phyloP scores from a whole-genome alignment of 2,113 vertebrate genomes.

The Anthoscopus minutus region DNA sequence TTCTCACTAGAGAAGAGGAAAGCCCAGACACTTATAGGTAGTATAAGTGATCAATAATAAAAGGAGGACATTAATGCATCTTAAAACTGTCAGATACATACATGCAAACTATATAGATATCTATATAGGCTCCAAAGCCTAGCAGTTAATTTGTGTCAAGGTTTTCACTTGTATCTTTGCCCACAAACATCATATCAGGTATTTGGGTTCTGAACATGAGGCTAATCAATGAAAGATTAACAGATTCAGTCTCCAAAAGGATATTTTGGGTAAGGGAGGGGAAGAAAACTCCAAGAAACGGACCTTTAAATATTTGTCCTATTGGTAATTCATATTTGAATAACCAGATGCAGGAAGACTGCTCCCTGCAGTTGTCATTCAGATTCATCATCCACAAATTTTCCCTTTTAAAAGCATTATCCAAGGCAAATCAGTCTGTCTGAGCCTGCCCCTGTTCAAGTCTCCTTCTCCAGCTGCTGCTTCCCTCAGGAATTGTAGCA shows the following conservation, averaged over 20 bases:
- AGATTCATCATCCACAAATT: not conserved
- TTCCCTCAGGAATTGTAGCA: not conserved
- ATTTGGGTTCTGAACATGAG: not conserved
- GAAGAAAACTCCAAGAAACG: not conserved
- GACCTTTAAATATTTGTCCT: not conserved
- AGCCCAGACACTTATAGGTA: not conserved
- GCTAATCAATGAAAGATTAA: not conserved
- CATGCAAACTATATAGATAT: too few species aligned
- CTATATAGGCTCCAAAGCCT: not conserved
- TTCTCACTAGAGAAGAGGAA: slow-evolving; percentile 4
- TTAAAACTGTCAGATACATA: not conserved
- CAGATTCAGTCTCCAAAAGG: not conserved
- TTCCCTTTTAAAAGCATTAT: not conserved
- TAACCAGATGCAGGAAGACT: not conserved
- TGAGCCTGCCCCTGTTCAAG: not conserved
- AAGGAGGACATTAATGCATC: not conserved
- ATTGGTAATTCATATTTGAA: not conserved
- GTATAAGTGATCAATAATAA: not conserved
- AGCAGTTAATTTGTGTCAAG: not conserved
- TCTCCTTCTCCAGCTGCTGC: not conserved
- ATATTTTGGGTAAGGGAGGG: not conserved
- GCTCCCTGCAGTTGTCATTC: not conserved
- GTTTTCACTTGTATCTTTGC: not conserved
- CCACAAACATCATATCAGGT: not conserved
- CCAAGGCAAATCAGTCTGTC: not conserved